phyloP scores from a whole-genome alignment of 2,888 invertebrate species.

The Matsumyia berberina region DNA sequence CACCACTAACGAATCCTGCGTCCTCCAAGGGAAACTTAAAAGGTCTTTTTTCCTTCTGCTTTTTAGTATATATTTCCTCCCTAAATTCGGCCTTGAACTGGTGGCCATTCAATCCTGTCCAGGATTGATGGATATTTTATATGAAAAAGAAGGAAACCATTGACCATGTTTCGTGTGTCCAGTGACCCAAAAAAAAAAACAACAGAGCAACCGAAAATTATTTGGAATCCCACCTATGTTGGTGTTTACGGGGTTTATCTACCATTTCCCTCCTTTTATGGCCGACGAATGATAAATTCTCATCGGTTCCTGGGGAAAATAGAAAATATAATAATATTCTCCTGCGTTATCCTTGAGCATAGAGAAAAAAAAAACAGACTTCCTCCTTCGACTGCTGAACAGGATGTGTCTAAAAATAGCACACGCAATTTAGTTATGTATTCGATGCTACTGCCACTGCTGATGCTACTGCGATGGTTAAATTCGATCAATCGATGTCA shows the following conservation, averaged over 20 bases:
- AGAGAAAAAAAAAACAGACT: background rate
- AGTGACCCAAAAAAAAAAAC: constrained; percentile 33
- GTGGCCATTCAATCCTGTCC: background rate
- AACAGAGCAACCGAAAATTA: constrained; percentile 3
- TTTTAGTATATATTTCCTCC: constrained; percentile 1
- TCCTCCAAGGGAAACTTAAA: constrained; percentile 25
- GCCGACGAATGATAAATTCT: constrained; percentile 32
- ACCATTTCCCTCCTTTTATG: constrained; percentile 8
- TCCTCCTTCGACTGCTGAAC: background rate
- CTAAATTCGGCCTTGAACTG: constrained; percentile 24
- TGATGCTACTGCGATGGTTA: constrained; percentile 32
- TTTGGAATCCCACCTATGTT: constrained; percentile 21
- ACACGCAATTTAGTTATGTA: constrained; percentile 53
- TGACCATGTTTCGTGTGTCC: constrained; percentile 41
- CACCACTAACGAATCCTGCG: constrained; percentile 44
- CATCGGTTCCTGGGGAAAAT: constrained; percentile 1
- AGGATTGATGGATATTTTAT: constrained; percentile 33
- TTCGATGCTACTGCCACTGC: constrained; percentile 14
- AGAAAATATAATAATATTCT: constrained; percentile 1
- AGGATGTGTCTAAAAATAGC: constrained; percentile 57
- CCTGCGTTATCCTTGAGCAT: constrained; percentile 21
- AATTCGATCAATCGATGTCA: constrained; percentile 67
- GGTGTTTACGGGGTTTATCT: constrained; percentile 16
- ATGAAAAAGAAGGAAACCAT: constrained; percentile 23
- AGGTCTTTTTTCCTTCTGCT: constrained; percentile 1